A percentile compares a stretch with the other conserved stretches of the same genome.
These are phyloP conservation scores for Halocynthia aurantium DNA, from an alignment of 23 tunicate species.

Conservation along the genomic window DNA sequence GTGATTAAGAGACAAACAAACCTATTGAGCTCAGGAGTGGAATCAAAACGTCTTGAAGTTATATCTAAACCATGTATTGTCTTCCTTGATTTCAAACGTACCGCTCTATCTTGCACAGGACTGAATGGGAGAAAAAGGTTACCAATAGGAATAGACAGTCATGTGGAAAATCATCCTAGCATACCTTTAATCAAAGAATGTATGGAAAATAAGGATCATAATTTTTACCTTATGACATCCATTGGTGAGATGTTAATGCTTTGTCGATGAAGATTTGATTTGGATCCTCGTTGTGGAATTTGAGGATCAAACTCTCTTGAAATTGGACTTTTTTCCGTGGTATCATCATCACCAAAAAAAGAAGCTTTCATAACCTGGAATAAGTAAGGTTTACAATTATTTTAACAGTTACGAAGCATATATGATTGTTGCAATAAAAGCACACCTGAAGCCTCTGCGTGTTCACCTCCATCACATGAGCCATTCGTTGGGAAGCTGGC, in stretches of 20 bases:
- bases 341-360: slow-evolving; percentile 68
- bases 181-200: background rate
- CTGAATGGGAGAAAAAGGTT: background rate
- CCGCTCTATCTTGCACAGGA: background rate
- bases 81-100: background rate
- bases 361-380: slow-evolving; percentile 75
- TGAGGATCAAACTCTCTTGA: background rate
- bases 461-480: slow-evolving; percentile 45
- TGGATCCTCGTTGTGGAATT: background rate
- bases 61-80: slow-evolving; percentile 2
- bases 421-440: background rate
- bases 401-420: background rate
- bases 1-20: no score
- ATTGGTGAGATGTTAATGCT: background rate
- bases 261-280: background rate
- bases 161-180: background rate
- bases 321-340: background rate
- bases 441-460: slow-evolving; percentile 56
- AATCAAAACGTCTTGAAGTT: background rate
- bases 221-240: slow-evolving; percentile 1
- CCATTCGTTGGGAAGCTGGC: slow-evolving; percentile 55
- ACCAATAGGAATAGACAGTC: background rate
- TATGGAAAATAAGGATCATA: background rate
- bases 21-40: no score
- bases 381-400: background rate